Base-by-base conservation (phyloP, 2,113 vertebrate genomes). In the Petromus typicus region DNA sequence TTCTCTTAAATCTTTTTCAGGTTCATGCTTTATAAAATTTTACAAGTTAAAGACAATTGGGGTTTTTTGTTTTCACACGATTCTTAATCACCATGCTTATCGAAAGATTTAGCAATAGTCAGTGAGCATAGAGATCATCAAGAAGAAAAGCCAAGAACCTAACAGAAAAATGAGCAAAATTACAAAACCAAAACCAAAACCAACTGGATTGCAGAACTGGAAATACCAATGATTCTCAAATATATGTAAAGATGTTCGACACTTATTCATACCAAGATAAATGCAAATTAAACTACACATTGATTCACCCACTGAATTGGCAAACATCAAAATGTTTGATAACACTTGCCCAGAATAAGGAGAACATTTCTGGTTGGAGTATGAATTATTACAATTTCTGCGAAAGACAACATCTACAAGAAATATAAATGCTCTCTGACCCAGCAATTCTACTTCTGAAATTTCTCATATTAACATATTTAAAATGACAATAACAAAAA, bases 311-410 rank as follows among this genome's bases (percentile, higher is more conserved):
- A 95, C 40, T 93, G 67, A 95, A 67, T 67, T 95, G 92, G 86
- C 75, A 96, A 95, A 94, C 37, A 97, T 97, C 92, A 96, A 94
- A 95, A 95, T 92, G 67, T 93, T 89, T 95, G 78, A 45, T 84
- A 95, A 90, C 48, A 90, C 43, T 85, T 96, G 32, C 25, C 43
- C 40, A 85, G 79, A 17, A 30, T 91, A 95, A 82, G 51, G 40
- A 93, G 48, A 96, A 63, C 71, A 87, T 81, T 95, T 95, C 93
- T 92, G 78, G 88, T 66, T 90, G 80, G 48, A 90, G 54, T 45
- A 93, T 10, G 92, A 87, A 92, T 43, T 86, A 43, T 79, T 87
- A 88, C 30, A 85, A 84, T 81, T 43, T 89, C 43, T 71, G 67
- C 54, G n/a, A 88, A 95, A 63, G 61, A 66, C 82, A 92, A 92